These are phyloP conservation scores for Lordiphosa clarofinis DNA, from an alignment of 1,140 invertebrate genomes.

Conservation along the genomic window DNA sequence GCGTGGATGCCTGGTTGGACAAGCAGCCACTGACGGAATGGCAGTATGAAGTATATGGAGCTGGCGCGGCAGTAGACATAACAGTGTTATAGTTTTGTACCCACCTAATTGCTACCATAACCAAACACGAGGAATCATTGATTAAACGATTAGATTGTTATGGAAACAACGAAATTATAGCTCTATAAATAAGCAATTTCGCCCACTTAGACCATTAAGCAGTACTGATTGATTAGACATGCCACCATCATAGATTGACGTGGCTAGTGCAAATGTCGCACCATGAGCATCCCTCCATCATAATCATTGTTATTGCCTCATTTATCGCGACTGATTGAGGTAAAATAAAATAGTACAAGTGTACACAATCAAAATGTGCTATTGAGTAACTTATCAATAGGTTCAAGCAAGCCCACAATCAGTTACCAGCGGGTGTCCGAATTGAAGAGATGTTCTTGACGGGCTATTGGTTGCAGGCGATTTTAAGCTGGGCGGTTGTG, in stretches of 20 bases:
- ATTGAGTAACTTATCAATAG: conserved; percentile 21
- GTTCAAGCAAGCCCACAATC: conserved; percentile 1
- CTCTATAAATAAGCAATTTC: conserved; percentile 40
- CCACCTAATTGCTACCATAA: conserved; percentile 54
- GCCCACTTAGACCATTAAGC: neutral
- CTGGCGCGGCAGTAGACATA: too few species aligned
- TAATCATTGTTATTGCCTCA: conserved; percentile 1
- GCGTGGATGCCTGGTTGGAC: conserved; percentile 82
- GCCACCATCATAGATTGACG: neutral
- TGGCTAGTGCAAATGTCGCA: neutral
- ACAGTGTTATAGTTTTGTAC: conserved; percentile 8
- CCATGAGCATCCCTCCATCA: conserved; percentile 8
- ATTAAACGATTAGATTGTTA: conserved; percentile 50
- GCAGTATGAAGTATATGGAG: conserved; percentile 3
- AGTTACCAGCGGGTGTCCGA: conserved; percentile 41
- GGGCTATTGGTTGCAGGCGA: conserved; percentile 25
- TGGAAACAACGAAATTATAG: conserved; percentile 28
- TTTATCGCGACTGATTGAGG: conserved; percentile 23
- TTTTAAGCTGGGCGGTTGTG: conserved; percentile 45
- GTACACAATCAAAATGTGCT: conserved; percentile 32
- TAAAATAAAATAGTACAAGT: conserved; percentile 38
- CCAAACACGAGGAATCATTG: conserved; percentile 17
- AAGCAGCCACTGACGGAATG: conserved; percentile 31
- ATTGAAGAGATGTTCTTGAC: conserved; percentile 46
- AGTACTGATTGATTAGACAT: too few species aligned